Evolutionary conservation across 2,113 vertebrate species (phyloP), one percentile per base, ranked within the genome.

Genomic region (Syngnathoides biaculeatus): DNA sequence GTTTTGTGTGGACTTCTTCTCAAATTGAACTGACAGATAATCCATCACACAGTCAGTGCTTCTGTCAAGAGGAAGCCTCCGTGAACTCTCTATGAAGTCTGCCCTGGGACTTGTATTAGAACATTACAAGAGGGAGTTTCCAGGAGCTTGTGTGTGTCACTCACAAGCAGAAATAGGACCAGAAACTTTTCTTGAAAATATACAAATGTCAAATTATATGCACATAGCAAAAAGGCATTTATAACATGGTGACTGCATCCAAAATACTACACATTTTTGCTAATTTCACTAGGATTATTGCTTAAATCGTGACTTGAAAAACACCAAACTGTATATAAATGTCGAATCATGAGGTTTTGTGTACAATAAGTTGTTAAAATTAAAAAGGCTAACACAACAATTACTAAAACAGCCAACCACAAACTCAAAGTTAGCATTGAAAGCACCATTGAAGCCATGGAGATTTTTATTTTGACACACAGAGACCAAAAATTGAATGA

Each of bases 11-110:
- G 86, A 80, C 71, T 75, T 88, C 73, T 81, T 90, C 83, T 84
- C 83, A 84, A 84, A 84, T 88, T 87, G 69, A 42, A 50, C 84
- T 89, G 91, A 91, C 90, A 87, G 69, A 86, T 89, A 90, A 93
- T 94, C 90, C 89, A 91, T 93, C 93, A 92, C 82, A 80, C 74
- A 91, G 91, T 92, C 85, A 91, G 78, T 83, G 86, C 83, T 82
- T 81, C 77, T 84, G 87, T 83, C 52, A 82, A 87, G 79, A 86
- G 56, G 24, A 50, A 50, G 19, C 20, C 20, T 50, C 20, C 2
- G 48, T n/a, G 19, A n/a, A 50, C 19, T 10, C 48, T n/a, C 20
- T 9, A 7, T n/a, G 8, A 50, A 50, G 52, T 62, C 79, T 77
- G 82, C 78, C 73, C 8, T 30, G 79, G 76, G 85, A 66, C 75